Evolutionary conservation across 2,797 vertebrate genomes (phyloP).

Genomic region (Protonibea diacanthus): DNA sequence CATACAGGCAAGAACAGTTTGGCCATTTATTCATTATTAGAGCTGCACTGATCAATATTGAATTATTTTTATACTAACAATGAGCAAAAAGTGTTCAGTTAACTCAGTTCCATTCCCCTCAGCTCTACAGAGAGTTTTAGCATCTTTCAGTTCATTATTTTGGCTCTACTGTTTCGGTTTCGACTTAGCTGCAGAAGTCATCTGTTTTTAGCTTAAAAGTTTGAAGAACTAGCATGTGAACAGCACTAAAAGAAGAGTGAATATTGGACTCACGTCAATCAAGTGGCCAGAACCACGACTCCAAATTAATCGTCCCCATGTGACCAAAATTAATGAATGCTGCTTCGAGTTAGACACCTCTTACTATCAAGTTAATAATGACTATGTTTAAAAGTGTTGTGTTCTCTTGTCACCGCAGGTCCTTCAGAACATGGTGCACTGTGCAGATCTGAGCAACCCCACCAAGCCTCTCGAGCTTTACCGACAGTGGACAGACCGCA

Average conservation of each 20-base stretch:
- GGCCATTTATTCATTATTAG: background rate
- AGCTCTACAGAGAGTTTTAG: background rate
- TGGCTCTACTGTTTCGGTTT: background rate
- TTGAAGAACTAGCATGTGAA: background rate
- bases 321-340: background rate
- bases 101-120: background rate
- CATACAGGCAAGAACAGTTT: conserved; percentile 87
- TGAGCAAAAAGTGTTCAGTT: too few species aligned
- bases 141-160: background rate
- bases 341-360: background rate
- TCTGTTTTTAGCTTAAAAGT: background rate
- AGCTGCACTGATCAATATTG: background rate
- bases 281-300: background rate
- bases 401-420: conserved; percentile 80
- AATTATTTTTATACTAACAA: background rate
- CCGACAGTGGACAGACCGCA: conserved; percentile 92
- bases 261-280: background rate
- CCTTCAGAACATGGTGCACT: conserved; percentile 95
- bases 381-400: background rate
- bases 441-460: conserved; percentile 94
- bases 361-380: background rate
- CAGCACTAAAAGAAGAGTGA: background rate
- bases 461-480: conserved; percentile 94
- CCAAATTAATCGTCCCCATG: background rate
- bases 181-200: background rate